Conservation (phyloP, 2,797 vertebrate genomes). For the Centroberyx gerrardi region DNA sequence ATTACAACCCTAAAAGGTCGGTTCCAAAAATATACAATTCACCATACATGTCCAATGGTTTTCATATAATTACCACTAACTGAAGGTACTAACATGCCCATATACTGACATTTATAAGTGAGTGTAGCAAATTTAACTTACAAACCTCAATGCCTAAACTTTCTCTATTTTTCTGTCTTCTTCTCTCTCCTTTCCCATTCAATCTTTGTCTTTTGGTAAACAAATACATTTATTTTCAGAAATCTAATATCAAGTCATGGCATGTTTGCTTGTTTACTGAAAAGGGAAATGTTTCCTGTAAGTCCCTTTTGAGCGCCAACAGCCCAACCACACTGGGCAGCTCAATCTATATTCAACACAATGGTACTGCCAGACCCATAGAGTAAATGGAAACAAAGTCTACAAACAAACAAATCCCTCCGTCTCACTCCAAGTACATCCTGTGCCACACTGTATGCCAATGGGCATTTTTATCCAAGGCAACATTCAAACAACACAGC, state of each 20-base stretch:
- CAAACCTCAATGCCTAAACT: not conserved
- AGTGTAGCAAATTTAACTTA: not conserved
- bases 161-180: conserved; percentile 2
- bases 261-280: conserved; percentile 54
- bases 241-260: conserved; percentile 44
- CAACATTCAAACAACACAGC: conserved; percentile 41
- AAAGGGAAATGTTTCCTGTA: conserved; percentile 67
- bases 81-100: not conserved
- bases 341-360: conserved; percentile 64
- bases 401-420: conserved; percentile 47
- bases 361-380: conserved; percentile 53
- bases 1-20: too few relatives aligned
- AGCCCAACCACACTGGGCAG: conserved; percentile 24
- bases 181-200: not conserved
- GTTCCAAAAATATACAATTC: too few relatives aligned
- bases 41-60: not conserved
- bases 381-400: conserved; percentile 48
- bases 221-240: not conserved
- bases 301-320: conserved; percentile 49
- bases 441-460: conserved; percentile 22
- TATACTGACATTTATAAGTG: not conserved
- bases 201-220: not conserved
- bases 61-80: not conserved
- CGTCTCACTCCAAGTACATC: not conserved
- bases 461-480: conserved; percentile 47